Conservation (phyloP, 1,140 invertebrate species). For the Tetragnatha versicolor region DNA sequence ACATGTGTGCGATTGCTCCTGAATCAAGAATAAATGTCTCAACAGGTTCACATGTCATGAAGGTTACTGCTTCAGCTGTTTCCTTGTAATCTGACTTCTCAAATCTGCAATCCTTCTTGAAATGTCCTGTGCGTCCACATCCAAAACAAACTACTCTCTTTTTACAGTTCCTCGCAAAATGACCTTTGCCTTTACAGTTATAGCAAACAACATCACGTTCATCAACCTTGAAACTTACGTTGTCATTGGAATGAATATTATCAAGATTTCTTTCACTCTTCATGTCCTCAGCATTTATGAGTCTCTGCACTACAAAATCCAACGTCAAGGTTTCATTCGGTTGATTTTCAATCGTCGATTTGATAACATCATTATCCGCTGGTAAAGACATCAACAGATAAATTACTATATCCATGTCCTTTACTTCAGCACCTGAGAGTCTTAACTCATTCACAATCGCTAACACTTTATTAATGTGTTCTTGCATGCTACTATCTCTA, state of each 20-base stretch:
- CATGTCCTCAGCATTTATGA: background rate
- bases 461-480: conserved; percentile 24
- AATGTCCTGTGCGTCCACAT: background rate
- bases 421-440: conserved; percentile 6
- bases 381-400: no score
- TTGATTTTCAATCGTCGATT: no score
- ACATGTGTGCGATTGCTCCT: background rate
- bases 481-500: conserved; percentile 12
- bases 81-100: background rate
- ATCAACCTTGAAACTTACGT: background rate
- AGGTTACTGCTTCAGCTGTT: background rate
- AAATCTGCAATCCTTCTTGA: no score
- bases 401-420: no score
- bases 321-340: no score
- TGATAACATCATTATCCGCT: no score
- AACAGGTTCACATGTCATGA: no score
- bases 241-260: background rate
- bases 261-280: background rate
- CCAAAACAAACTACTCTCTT: background rate
- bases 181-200: no score
- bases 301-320: conserved; percentile 4
- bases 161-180: no score
- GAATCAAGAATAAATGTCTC: background rate
- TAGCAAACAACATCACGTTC: no score
- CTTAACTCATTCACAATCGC: conserved; percentile 6